Conservation (phyloP, 2,797 vertebrate genomes). For the Falco biarmicus region DNA sequence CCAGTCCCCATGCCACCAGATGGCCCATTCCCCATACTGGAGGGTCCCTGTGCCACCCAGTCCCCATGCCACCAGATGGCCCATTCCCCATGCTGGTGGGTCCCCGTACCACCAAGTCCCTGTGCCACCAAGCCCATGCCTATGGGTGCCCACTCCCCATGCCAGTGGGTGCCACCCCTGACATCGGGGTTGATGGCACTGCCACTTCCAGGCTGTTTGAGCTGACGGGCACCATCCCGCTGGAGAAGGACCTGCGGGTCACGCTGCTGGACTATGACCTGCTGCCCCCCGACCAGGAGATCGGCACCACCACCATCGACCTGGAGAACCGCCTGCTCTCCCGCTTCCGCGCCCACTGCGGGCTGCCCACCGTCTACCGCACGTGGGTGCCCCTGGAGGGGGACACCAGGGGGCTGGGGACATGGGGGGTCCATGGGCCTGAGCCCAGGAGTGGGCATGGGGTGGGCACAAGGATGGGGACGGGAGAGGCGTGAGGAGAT, state of each 20-base stretch:
- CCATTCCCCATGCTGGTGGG: neutral
- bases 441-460: neutral
- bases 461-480: neutral
- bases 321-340: constrained; percentile 78
- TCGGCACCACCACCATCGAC: constrained; percentile 77
- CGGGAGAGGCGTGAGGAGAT: too few species aligned
- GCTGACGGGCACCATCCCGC: constrained; percentile 67
- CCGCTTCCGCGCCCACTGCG: constrained; percentile 73
- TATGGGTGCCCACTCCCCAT: neutral
- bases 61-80: neutral
- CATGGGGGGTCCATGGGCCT: neutral
- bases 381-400: constrained; percentile 12
- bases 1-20: neutral
- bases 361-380: constrained; percentile 71
- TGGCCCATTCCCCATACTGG: neutral
- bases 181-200: neutral
- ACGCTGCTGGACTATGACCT: constrained; percentile 74
- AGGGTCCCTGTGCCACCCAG: rapidly evolving
- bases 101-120: neutral
- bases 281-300: constrained; percentile 70
- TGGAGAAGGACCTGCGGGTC: constrained; percentile 79
- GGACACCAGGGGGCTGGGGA: neutral
- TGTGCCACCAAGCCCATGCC: neutral
- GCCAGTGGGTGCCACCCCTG: neutral
- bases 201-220: constrained; percentile 68